Evolutionary conservation across 2,113 vertebrate species (phyloP).

Genomic region (Clarias batrachus): DNA sequence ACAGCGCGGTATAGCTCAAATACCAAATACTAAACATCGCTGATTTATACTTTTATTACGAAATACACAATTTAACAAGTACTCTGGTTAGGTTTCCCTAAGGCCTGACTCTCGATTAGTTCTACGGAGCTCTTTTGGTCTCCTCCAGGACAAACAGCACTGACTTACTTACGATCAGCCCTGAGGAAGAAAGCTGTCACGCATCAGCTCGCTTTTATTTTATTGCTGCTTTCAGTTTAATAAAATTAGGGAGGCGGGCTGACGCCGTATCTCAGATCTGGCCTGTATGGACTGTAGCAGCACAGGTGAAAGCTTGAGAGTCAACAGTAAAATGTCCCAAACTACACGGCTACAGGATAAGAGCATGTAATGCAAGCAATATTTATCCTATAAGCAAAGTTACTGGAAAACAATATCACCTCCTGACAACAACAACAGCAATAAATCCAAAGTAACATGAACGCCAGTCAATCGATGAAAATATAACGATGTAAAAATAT

Average conservation of each 20-base stretch:
- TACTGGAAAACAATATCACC: not conserved
- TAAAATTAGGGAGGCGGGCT: not conserved
- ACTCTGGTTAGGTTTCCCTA: not conserved
- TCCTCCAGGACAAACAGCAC: constrained; percentile 5
- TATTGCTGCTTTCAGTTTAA: not conserved
- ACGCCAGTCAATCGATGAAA: not conserved
- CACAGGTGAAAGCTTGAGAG: not conserved
- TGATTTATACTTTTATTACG: not conserved
- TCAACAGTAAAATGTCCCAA: not conserved
- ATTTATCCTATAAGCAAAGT: constrained; percentile 3
- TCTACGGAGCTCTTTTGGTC: not conserved
- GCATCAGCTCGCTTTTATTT: not conserved
- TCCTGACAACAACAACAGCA: not conserved
- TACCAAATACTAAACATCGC: not conserved
- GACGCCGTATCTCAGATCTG: not conserved
- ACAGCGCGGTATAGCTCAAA: not conserved
- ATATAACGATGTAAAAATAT: not conserved
- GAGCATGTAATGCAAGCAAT: not conserved
- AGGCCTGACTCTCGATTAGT: not conserved
- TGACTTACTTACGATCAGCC: not conserved
- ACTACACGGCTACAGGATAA: not conserved
- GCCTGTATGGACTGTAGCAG: not conserved
- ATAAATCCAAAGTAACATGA: not conserved
- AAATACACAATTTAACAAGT: not conserved
- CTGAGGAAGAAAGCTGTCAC: not conserved